phyloP scores from a whole-genome alignment of 2,797 vertebrate species.

The Melanotaenia trifasciata region DNA sequence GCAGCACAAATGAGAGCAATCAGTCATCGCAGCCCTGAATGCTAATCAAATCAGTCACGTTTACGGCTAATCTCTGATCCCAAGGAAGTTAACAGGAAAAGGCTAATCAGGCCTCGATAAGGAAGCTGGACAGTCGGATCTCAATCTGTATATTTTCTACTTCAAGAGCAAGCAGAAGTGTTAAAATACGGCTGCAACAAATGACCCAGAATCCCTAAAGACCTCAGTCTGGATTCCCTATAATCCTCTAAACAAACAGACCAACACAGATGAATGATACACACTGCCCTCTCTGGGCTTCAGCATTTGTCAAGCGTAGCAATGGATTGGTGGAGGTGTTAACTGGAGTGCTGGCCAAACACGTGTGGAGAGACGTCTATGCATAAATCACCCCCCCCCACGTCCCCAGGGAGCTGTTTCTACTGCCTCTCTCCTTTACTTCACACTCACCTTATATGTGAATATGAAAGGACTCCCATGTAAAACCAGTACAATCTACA shows the following conservation, averaged over 20 bases:
- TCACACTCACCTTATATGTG: conserved; percentile 18
- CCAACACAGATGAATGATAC: conserved; percentile 46
- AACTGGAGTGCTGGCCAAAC: conserved; percentile 64
- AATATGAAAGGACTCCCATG: conserved; percentile 49
- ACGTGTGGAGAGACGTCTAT: conserved; percentile 58
- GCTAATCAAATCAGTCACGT: conserved; percentile 28
- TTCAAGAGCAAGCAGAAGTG: conserved; percentile 16
- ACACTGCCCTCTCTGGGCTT: conserved; percentile 25
- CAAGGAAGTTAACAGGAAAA: conserved; percentile 1
- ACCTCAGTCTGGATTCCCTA: conserved; percentile 31
- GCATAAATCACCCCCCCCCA: conserved; percentile 60
- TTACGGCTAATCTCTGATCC: neutral
- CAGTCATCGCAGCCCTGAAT: conserved; percentile 11
- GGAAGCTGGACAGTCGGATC: conserved; percentile 22
- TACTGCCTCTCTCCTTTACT: conserved; percentile 16
- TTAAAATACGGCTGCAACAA: conserved; percentile 34
- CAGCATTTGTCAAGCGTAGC: conserved; percentile 49
- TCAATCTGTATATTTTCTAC: conserved; percentile 15
- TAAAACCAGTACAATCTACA: conserved; percentile 38
- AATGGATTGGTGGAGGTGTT: conserved; percentile 60
- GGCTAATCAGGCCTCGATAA: neutral
- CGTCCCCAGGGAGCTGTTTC: conserved; percentile 25
- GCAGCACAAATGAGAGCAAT: conserved; percentile 55
- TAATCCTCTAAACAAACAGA: conserved; percentile 51
- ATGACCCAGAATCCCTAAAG: conserved; percentile 50